phyloP scores from a whole-genome alignment of 2,797 vertebrate genomes.

The Gymnocypris eckloni region DNA sequence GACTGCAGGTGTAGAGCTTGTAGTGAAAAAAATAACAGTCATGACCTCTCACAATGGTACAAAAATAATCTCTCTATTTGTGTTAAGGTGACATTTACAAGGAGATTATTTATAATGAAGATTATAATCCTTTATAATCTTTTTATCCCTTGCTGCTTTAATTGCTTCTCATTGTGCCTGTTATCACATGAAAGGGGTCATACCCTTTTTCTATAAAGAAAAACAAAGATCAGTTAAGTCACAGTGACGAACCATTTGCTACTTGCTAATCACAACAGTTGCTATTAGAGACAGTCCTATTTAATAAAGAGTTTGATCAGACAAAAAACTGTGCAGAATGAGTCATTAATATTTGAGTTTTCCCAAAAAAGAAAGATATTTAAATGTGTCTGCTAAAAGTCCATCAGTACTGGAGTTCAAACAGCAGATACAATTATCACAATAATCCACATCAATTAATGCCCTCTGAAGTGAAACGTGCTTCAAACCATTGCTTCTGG shows the following conservation, averaged over 20 bases:
- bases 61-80: neutral
- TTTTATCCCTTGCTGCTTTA: slow-evolving; percentile 9
- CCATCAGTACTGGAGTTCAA: neutral
- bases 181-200: neutral
- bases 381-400: neutral
- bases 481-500: neutral
- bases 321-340: neutral
- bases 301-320: neutral
- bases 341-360: neutral
- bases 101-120: neutral
- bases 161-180: neutral
- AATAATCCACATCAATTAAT: neutral
- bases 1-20: slow-evolving; percentile 58
- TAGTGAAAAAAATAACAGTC: slow-evolving; percentile 32
- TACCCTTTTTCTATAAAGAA: neutral
- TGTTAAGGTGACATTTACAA: slow-evolving; percentile 29
- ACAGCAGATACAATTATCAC: neutral
- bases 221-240: neutral
- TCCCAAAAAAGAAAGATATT: neutral
- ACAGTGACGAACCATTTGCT: neutral
- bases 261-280: neutral
- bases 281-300: neutral
- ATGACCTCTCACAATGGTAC: neutral
- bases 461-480: neutral
- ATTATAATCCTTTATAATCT: neutral